phyloP scores from a whole-genome alignment of 2,797 vertebrate genomes.

The Alcedo atthis region DNA sequence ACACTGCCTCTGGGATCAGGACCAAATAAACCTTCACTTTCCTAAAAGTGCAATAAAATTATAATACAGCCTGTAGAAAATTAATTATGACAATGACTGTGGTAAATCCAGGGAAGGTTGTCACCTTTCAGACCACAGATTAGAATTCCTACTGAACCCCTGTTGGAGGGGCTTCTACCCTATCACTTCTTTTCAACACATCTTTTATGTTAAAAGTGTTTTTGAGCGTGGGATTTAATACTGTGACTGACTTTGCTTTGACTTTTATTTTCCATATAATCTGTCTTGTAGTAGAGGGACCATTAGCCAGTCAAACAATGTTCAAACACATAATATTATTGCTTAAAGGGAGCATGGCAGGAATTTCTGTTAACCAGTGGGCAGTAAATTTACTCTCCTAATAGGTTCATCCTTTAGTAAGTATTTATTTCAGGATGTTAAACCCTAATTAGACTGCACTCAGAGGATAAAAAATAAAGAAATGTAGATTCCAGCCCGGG shows the following conservation, averaged over 20 bases:
- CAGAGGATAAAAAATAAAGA: constrained; percentile 52
- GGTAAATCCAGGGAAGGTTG: constrained; percentile 8
- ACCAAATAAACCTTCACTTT: constrained; percentile 21
- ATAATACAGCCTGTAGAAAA: constrained; percentile 15
- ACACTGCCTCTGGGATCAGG: constrained; percentile 24
- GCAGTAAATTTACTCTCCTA: constrained; percentile 77
- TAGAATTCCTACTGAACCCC: neutral
- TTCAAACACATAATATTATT: constrained; percentile 64
- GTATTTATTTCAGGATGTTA: constrained; percentile 79
- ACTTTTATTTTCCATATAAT: constrained; percentile 71
- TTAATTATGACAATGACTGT: neutral
- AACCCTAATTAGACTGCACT: constrained; percentile 77
- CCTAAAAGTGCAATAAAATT: constrained; percentile 6
- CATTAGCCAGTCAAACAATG: constrained; percentile 72
- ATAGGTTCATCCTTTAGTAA: constrained; percentile 81
- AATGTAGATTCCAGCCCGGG: constrained; percentile 57
- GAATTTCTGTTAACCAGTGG: constrained; percentile 63
- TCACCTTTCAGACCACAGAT: constrained; percentile 2
- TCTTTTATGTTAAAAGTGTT: constrained; percentile 41
- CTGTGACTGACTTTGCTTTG: neutral
- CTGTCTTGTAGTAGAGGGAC: constrained; percentile 64
- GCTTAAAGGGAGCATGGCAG: constrained; percentile 52
- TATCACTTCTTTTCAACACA: constrained; percentile 18
- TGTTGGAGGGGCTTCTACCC: neutral
- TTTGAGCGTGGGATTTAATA: constrained; percentile 58